A percentile compares a stretch with the other conserved stretches of the same genome.
phyloP scores from a whole-genome alignment of 2,113 vertebrate genomes.

The Crotalus viridis region DNA sequence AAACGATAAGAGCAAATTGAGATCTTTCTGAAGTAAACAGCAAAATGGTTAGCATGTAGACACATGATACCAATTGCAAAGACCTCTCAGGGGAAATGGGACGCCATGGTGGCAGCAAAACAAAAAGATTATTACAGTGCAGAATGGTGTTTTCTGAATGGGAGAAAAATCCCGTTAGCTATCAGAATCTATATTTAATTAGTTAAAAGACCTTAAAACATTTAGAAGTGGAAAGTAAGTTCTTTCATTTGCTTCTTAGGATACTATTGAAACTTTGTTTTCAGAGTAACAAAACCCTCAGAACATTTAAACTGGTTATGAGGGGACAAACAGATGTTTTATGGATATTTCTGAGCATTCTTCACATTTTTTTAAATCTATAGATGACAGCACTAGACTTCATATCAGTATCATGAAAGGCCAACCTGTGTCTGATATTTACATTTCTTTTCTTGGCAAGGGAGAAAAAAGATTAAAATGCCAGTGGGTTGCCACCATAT shows the following conservation, averaged over 20 bases:
- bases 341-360: slow-evolving; percentile 53
- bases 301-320: slow-evolving; percentile 5
- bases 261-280: slow-evolving; percentile 47
- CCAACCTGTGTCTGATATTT: slow-evolving; percentile 52
- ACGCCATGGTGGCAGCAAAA: slow-evolving; percentile 7
- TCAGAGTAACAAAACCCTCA: slow-evolving; percentile 39
- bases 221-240: slow-evolving; percentile 15
- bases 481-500: not conserved
- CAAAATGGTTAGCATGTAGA: not conserved
- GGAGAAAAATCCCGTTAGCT: not conserved
- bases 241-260: slow-evolving; percentile 39
- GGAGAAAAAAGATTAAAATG: slow-evolving; percentile 16
- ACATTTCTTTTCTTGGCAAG: slow-evolving; percentile 29
- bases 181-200: slow-evolving; percentile 8
- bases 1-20: not conserved
- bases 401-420: slow-evolving; percentile 38
- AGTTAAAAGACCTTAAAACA: slow-evolving; percentile 29
- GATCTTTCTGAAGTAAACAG: not conserved
- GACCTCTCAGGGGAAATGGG: not conserved
- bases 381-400: slow-evolving; percentile 29
- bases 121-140: slow-evolving; percentile 1
- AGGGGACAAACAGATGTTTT: slow-evolving; percentile 16
- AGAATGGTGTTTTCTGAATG: not conserved
- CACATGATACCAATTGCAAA: not conserved
- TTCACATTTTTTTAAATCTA: slow-evolving; percentile 54